Base-by-base conservation (phyloP, 2,797 vertebrate species). In the Gadopsis marmoratus region DNA sequence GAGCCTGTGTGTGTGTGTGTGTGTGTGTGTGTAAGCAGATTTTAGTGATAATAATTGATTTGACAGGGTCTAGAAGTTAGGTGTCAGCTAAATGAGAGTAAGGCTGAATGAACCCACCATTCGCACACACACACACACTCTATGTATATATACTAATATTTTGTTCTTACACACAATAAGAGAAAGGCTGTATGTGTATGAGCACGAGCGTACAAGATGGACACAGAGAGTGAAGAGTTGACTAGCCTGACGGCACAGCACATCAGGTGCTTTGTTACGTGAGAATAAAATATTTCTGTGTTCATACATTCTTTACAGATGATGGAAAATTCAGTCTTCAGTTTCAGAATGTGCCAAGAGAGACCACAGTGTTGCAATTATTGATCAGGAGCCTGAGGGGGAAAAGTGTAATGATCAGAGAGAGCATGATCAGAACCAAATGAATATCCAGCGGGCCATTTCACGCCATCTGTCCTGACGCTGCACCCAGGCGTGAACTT, bases 171-270 rank as follows among this genome's bases (percentile, higher is more conserved):
- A 55, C 41, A 45, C 23, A 58, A 21, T 51, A 23, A 47, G 6
- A 59, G 3, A 29, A 16, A 26, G 12, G 14, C 14, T 59, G 48
- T 79, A 43, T 71, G 21, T 39, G 9, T 60, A 48, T 23, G 23
- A 11, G 23, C 35, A n/a, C 11, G 41, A 10, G 8, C n/a, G 23
- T n/a, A 39, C 41, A 19, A 17, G 3, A 54, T 26, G 37, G 37
- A 53, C 64, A 39, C 7, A 11, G 10, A 39, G n/a, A 55, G 35
- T 9, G 0, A 11, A 56, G 43, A 9, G n/a, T 50, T 68, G 31
- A 60, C 31, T 45, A 45, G 66, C 61, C 54, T 76, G 60, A 23
- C 31, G 67, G 55, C 54, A 37, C 45, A 13, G 26, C 8, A 35
- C 53, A 63, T 26, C 50, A 61, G 10, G 8, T 55, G 12, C 23